Conservation (phyloP, 2,888 invertebrate species). For the Troides oblongomaculatus region DNA sequence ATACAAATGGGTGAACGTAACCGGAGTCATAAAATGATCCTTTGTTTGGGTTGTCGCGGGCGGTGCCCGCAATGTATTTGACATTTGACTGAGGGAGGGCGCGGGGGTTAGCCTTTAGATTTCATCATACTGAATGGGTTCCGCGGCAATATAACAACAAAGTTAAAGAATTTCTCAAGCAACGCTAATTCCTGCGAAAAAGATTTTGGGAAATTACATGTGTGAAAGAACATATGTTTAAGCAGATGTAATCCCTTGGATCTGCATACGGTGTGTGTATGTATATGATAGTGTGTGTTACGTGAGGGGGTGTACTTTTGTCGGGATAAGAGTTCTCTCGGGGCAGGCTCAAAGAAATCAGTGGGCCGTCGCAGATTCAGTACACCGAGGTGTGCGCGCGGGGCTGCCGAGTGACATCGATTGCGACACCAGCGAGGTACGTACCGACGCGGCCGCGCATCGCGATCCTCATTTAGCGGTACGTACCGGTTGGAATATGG, state of each 20-base stretch:
- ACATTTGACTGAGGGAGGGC: neutral
- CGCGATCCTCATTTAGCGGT: too few relatives aligned
- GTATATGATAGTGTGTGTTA: too few relatives aligned
- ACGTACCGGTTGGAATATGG: too few relatives aligned
- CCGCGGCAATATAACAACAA: neutral
- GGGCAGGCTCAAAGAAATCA: conserved; percentile 19
- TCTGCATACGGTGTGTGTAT: too few relatives aligned
- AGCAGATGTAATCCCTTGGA: too few relatives aligned
- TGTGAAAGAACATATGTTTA: too few relatives aligned
- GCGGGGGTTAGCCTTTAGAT: neutral
- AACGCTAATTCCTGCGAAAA: neutral
- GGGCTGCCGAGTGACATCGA: conserved; percentile 3
- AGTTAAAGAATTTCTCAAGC: neutral
- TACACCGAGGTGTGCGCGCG: conserved; percentile 10
- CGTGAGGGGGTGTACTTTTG: too few relatives aligned
- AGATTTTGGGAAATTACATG: too few relatives aligned
- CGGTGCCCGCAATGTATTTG: neutral
- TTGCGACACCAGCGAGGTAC: neutral
- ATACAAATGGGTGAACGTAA: conserved; percentile 20
- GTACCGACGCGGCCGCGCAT: too few relatives aligned
- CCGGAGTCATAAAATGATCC: conserved; percentile 24
- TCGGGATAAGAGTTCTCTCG: neutral
- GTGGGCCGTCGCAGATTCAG: conserved; percentile 14
- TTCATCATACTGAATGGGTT: neutral
- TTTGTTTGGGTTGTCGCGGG: conserved; percentile 23